phyloP scores from a whole-genome alignment of 2,888 invertebrate species.

The Drosophila aldrichi region DNA sequence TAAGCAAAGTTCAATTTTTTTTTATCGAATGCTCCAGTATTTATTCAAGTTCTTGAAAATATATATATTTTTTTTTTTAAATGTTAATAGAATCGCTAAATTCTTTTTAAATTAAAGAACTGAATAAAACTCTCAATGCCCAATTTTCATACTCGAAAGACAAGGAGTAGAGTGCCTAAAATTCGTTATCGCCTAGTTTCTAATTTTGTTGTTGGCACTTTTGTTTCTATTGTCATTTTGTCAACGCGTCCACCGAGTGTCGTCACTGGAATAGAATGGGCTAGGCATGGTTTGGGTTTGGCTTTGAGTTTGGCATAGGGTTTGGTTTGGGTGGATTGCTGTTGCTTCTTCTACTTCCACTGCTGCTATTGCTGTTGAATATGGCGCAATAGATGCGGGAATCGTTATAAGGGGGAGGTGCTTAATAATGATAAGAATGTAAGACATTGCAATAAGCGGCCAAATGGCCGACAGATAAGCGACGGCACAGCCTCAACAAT shows the following conservation, averaged over 20 bases:
- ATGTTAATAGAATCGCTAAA: no score
- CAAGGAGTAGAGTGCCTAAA: conserved; percentile 14
- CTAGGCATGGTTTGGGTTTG: conserved; percentile 3
- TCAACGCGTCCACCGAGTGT: conserved; percentile 77
- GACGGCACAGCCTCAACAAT: conserved; percentile 35
- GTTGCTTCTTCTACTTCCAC: background rate
- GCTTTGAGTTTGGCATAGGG: background rate
- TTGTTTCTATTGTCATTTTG: conserved; percentile 70
- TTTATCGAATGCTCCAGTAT: no score
- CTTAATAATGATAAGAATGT: conserved; percentile 76
- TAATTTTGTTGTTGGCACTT: conserved; percentile 25
- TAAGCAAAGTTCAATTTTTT: no score
- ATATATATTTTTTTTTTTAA: no score
- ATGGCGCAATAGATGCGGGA: conserved; percentile 25
- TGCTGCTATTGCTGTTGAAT: background rate
- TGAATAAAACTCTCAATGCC: background rate
- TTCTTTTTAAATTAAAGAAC: background rate
- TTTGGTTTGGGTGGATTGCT: background rate
- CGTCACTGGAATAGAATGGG: conserved; percentile 49
- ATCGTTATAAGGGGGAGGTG: conserved; percentile 24
- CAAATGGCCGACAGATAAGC: conserved; percentile 70
- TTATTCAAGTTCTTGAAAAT: no score
- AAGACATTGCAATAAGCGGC: conserved; percentile 77
- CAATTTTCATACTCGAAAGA: background rate
- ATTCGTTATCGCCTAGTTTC: conserved; percentile 12